Conservation (phyloP, 2,113 vertebrate genomes). For the Acanthisitta chloris region DNA sequence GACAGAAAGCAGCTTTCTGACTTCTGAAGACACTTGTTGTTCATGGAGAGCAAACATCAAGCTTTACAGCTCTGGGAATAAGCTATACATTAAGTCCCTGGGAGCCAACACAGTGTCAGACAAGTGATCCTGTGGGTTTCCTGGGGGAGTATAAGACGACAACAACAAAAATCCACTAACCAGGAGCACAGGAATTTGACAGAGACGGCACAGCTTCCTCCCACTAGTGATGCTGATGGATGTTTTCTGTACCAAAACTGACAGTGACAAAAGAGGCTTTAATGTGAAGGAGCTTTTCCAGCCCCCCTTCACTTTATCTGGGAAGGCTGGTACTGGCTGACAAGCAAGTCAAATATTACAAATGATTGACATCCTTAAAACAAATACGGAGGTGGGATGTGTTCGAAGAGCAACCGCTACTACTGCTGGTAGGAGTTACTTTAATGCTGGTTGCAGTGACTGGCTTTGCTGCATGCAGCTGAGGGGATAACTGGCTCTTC, state of each 20-base stretch:
- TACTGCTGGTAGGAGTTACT: not conserved
- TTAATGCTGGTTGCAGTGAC: not conserved
- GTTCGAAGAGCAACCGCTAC: not conserved
- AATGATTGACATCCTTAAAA: slow-evolving; percentile 47
- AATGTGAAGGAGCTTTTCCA: not conserved
- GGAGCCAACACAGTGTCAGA: not conserved
- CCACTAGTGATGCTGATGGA: slow-evolving; percentile 59
- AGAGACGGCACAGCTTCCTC: slow-evolving; percentile 40
- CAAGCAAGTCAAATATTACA: slow-evolving; percentile 19
- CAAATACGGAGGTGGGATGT: not conserved
- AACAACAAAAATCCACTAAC: slow-evolving; percentile 7
- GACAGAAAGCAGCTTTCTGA: not conserved
- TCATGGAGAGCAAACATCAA: not conserved
- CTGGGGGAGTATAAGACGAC: not conserved
- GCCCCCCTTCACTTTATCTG: slow-evolving; percentile 1
- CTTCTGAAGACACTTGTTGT: not conserved
- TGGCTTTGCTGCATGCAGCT: not conserved
- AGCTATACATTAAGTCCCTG: not conserved
- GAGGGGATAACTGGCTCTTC: not conserved
- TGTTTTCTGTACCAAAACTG: slow-evolving; percentile 60
- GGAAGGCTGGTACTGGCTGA: slow-evolving; percentile 52
- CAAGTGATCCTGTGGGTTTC: slow-evolving; percentile 6
- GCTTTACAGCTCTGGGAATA: not conserved
- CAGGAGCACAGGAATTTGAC: slow-evolving; percentile 36
- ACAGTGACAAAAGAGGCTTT: slow-evolving; percentile 64